These are phyloP conservation scores for human DNA, from an alignment of 2,113 vertebrate genomes.

Conservation along the genomic window DNA sequence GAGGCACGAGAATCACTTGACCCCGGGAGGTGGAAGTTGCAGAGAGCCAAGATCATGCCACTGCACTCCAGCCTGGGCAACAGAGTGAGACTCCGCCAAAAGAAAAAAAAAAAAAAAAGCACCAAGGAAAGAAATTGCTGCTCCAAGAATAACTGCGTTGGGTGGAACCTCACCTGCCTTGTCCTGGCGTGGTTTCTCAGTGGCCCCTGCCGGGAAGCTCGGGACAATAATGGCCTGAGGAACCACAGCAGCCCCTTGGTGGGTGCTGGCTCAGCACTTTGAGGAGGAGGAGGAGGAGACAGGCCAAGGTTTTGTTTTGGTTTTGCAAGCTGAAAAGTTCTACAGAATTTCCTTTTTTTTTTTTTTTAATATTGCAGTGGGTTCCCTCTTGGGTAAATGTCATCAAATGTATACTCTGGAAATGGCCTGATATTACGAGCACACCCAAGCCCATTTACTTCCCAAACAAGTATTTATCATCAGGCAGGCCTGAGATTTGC, in stretches of 20 bases:
- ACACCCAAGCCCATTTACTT: conserved; percentile 48
- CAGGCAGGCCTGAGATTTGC: neutral
- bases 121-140: neutral
- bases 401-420: neutral
- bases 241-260: neutral
- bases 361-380: neutral
- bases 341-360: conserved; percentile 15
- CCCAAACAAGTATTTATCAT: neutral
- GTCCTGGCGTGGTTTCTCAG: neutral
- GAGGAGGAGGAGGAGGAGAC: neutral
- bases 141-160: neutral
- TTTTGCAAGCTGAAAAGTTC: conserved; percentile 10
- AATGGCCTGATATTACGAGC: neutral
- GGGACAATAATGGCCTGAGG: neutral
- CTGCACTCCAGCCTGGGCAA: no score
- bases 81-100: no score
- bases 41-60: no score
- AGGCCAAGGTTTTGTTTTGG: neutral
- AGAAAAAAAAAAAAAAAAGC: no score
- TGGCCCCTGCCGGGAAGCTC: neutral
- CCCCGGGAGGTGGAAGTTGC: no score
- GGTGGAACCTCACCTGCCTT: neutral
- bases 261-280: neutral
- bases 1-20: no score
- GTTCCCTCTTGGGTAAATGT: neutral